A percentile compares a stretch with the other conserved stretches of the same genome.
Conservation (phyloP, 2,888 invertebrate species). For the Phrixothrix hirtus region DNA sequence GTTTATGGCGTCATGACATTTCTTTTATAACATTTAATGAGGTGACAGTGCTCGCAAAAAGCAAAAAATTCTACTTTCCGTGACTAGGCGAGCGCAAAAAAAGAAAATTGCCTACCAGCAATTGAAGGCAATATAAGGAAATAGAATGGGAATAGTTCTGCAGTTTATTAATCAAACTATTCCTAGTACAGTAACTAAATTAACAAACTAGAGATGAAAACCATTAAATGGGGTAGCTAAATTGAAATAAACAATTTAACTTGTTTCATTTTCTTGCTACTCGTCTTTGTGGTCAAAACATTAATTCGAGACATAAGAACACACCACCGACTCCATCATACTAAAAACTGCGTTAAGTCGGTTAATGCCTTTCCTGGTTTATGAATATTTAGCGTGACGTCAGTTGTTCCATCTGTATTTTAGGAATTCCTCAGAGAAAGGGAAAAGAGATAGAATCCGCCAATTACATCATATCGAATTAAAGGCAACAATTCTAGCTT, state of each 20-base stretch:
- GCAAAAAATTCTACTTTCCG: too few relatives aligned
- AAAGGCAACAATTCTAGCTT: constrained; percentile 13
- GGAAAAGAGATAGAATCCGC: neutral
- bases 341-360: constrained; percentile 28
- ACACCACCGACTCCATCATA: constrained; percentile 29
- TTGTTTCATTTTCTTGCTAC: constrained; percentile 36
- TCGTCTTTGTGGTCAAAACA: constrained; percentile 34
- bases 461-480: constrained; percentile 17
- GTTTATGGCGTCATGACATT: too few relatives aligned
- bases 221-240: constrained; percentile 27
- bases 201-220: constrained; percentile 27
- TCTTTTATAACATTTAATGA: too few relatives aligned
- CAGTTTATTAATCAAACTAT: constrained; percentile 30
- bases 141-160: constrained; percentile 25
- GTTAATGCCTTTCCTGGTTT: constrained; percentile 20
- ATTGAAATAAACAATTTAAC: constrained; percentile 40
- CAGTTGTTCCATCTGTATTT: constrained; percentile 2
- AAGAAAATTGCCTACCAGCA: too few relatives aligned
- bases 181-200: constrained; percentile 21
- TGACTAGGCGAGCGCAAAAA: too few relatives aligned
- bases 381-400: constrained; percentile 25
- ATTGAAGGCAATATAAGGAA: constrained; percentile 13
- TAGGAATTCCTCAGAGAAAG: constrained; percentile 1
- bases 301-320: constrained; percentile 35
- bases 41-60: too few relatives aligned